These are phyloP conservation scores for Drosophila trapezifrons DNA, from an alignment of 1,140 invertebrate genomes.

Conservation along the genomic window DNA sequence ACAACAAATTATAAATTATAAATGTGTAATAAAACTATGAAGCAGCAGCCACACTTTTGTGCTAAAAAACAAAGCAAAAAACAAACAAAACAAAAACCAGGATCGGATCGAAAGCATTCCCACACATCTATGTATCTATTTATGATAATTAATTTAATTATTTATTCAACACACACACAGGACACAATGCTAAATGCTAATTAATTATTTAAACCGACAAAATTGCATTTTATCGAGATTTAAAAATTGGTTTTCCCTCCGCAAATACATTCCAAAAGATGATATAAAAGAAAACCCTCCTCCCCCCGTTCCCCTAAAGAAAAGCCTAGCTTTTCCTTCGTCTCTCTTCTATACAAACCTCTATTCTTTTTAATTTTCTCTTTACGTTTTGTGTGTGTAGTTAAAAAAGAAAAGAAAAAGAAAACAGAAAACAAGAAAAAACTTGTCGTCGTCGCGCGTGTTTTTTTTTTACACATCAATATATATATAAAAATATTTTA, in stretches of 20 bases:
- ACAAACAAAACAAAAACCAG: conserved; percentile 3
- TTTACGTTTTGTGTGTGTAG: conserved; percentile 59
- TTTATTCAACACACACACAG: conserved; percentile 51
- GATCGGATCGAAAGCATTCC: conserved; percentile 23
- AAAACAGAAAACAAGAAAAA: conserved; percentile 10
- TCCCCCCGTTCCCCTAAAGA: conserved; percentile 14
- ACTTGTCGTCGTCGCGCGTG: conserved; percentile 14
- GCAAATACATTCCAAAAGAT: conserved; percentile 28
- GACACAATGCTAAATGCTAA: conserved; percentile 22
- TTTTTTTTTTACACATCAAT: conserved; percentile 38
- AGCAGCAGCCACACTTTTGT: conserved; percentile 48
- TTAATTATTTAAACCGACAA: conserved; percentile 4
- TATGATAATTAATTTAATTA: conserved; percentile 59
- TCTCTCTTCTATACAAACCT: conserved; percentile 14
- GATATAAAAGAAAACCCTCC: background rate
- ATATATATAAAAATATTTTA: conserved; percentile 52
- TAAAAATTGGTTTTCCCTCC: background rate
- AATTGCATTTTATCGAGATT: conserved; percentile 9
- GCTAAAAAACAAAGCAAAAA: conserved; percentile 48
- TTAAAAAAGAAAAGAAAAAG: conserved; percentile 19
- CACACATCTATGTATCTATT: conserved; percentile 32
- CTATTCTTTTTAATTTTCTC: conserved; percentile 25
- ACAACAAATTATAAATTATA: conserved; percentile 38
- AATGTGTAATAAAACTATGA: conserved; percentile 28
- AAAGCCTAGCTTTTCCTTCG: conserved; percentile 47